Conservation (phyloP, 2,797 vertebrate species). For the Steatocranus sp. region DNA sequence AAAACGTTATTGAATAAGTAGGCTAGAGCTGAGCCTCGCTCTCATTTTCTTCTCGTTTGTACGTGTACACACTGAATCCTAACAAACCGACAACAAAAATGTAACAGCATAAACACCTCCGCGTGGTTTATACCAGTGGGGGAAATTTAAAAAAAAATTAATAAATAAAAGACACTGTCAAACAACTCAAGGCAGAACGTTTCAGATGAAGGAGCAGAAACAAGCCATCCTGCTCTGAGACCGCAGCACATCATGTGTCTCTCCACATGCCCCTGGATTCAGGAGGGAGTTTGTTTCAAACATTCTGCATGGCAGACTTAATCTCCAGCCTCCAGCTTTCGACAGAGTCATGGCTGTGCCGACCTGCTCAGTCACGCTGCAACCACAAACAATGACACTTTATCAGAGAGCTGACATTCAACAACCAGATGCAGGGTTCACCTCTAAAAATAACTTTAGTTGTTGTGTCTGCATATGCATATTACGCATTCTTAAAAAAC, state of each 20-base stretch:
- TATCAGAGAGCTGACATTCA: constrained; percentile 23
- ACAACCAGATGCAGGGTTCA: neutral
- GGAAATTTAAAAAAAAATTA: rapidly evolving
- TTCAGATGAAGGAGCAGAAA: neutral
- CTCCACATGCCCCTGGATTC: constrained; percentile 1
- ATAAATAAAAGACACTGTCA: too few species aligned
- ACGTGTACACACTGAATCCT: neutral
- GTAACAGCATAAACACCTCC: neutral
- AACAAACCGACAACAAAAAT: neutral
- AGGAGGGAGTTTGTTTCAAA: constrained; percentile 11
- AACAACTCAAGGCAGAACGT: neutral
- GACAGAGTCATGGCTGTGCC: constrained; percentile 27
- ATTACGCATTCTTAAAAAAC: neutral
- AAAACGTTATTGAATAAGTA: neutral
- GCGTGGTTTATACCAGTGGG: neutral
- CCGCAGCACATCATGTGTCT: constrained; percentile 24
- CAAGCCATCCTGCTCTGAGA: neutral
- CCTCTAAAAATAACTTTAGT: neutral
- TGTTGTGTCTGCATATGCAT: neutral
- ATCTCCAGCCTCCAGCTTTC: constrained; percentile 44
- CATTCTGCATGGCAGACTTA: constrained; percentile 11
- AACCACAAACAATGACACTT: constrained; percentile 28
- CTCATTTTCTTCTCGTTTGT: neutral
- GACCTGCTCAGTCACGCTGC: constrained; percentile 19
- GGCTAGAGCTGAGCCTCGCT: neutral